phyloP scores from a whole-genome alignment of 2,797 vertebrate genomes.

The Australoheros facetus region DNA sequence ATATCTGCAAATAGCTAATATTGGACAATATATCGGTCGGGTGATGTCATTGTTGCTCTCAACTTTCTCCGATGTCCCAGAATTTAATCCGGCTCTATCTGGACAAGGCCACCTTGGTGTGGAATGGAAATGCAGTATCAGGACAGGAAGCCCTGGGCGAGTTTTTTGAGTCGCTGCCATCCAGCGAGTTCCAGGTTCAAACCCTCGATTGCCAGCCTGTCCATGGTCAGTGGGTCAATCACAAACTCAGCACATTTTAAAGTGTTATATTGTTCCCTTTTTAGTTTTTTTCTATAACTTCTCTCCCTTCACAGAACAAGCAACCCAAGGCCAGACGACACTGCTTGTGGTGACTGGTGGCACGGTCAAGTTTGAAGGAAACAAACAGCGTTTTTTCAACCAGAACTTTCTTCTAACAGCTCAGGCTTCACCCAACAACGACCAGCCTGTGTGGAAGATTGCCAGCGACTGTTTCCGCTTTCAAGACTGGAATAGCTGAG shows the following conservation, averaged over 20 bases:
- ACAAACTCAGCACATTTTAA: neutral
- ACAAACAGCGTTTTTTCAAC: conserved; percentile 93
- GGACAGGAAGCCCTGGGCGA: conserved; percentile 90
- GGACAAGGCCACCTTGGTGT: conserved; percentile 93
- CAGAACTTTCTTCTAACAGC: conserved; percentile 96
- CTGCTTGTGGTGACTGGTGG: conserved; percentile 93
- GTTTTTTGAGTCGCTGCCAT: conserved; percentile 96
- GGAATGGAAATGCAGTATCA: conserved; percentile 94
- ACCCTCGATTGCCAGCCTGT: conserved; percentile 96
- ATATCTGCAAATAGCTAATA: neutral
- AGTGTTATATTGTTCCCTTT: neutral
- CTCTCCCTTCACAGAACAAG: conserved; percentile 85
- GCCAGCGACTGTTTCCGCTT: conserved; percentile 97
- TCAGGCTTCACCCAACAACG: conserved; percentile 86
- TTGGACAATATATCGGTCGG: neutral
- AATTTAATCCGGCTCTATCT: conserved; percentile 92
- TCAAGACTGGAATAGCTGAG: conserved; percentile 91
- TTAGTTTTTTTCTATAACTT: neutral
- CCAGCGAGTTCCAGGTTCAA: conserved; percentile 93
- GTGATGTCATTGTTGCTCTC: neutral
- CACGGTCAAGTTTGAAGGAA: conserved; percentile 94
- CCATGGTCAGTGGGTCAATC: conserved; percentile 79
- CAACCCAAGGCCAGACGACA: conserved; percentile 92
- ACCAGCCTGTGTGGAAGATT: conserved; percentile 95
- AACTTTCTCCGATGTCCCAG: conserved; percentile 58